Base-by-base conservation (phyloP, 1,140 invertebrate genomes). In the Drosophila jambulina region DNA sequence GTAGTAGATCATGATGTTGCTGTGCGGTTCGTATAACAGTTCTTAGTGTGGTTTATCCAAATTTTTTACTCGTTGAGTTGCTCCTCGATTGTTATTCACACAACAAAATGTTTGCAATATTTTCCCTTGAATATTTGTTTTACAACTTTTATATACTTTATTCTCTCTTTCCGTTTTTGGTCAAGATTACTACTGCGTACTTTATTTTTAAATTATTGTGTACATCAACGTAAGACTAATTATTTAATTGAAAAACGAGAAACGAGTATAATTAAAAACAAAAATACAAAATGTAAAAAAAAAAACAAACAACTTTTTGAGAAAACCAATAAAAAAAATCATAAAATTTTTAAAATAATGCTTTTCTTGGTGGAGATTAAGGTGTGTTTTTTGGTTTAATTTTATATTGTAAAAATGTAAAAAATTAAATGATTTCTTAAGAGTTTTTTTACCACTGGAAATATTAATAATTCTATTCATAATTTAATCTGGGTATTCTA, bases 151-250 rank as follows among this genome's bases (percentile, higher is more conserved):
- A 54, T 60, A 51, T 54, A 63, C 65, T 79, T 71, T 43, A 49
- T 54, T 46, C 48, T 58, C 46, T 67, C 63, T 85, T 69, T 78
- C 56, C 56, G 62, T 82, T 87, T 87, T 65, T 48, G 45, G 78
- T 90, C 81, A 68, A 49, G 65, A 64, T 69, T 82, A 79, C 54
- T 34, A 79, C 29, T 40, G 61, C 57, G 65, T 87, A 86, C 68
- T 82, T 85, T 67, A 76, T 56, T 78, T 75, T 81, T 88, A 81
- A 88, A 83, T 90, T 90, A 88, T 90, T 90, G 72, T 88, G 75
- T 90, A 88, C 81, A 90, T 88, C 81, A 90, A 85, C 80, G 78
- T 88, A 88, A 88, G 84, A 88, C 85, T 90, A 90, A 88, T 88
- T 90, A 88, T 90, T 90, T 88, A 88, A 80, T 78, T 88, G 45